Base-by-base conservation (phyloP, 2,797 vertebrate species). In the Pygocentrus nattereri region DNA sequence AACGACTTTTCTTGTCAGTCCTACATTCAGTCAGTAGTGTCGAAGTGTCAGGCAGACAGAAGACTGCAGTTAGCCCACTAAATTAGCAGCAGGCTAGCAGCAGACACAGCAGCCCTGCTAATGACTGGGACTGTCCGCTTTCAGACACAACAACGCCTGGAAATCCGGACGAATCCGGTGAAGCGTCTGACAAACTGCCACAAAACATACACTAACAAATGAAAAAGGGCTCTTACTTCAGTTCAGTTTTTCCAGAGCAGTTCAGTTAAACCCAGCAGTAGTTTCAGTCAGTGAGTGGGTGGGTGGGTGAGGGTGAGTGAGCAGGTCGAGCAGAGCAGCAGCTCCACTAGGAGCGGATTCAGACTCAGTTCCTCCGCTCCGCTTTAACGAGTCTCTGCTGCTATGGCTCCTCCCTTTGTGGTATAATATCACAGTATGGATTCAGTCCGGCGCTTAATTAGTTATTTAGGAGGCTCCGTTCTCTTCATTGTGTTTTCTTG, bases 401-500 rank as follows among this genome's bases (percentile, higher is more conserved):
- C 6, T 25, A 3, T 54, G 56, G 64, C 56, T 49, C 54, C 74
- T 76, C 65, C 74, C 67, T 56, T 44, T 31, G 12, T 25, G 58
- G 25, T 47, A 68, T 7, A 1, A 25, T 23, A 44, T 25, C 54
- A 41, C 52, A 25, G 31, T 7, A n/a, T 11, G 71, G 62, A 21
- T 21, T 21, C 49, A 73, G 27, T 25, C 19, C 41, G 54, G 12
- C 13, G n/a, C 4, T 44, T 27, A 56, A 5, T 31, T 21, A 31
- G 27, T 54, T 21, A n/a, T 21, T 30, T 21, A 23, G 18, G 34
- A 4, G 16, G 25, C 69, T 50, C 21, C 50, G 23, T 11, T 19
- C 72, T 21, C 25, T n/a, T 21, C 54, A 81, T 69, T 21, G 44
- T 61, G 67, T n/a, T 18, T n/a, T n/a, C 41, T 74, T 58, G 27